These are phyloP conservation scores for Muscicapa striata DNA, from an alignment of 2,797 vertebrate genomes.

Conservation along the genomic window DNA sequence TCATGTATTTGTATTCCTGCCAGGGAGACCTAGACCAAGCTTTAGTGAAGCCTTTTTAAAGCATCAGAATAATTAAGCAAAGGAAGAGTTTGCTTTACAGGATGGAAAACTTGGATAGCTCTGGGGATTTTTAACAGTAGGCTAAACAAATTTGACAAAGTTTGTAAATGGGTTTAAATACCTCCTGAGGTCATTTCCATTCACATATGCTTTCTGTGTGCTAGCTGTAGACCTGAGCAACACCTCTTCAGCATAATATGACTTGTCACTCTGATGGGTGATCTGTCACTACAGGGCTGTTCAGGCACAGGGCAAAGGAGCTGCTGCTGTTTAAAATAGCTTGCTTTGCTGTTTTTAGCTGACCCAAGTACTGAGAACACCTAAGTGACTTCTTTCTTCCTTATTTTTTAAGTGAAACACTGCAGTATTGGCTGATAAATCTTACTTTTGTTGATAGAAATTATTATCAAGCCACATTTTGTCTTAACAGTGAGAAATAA, in stretches of 20 bases:
- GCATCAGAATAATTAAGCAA: neutral
- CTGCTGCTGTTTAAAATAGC: neutral
- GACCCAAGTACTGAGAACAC: neutral
- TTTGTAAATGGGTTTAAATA: neutral
- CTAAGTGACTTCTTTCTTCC: neutral
- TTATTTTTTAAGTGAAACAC: neutral
- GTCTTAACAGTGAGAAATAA: neutral
- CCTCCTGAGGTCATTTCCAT: neutral
- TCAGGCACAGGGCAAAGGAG: neutral
- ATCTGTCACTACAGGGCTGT: neutral
- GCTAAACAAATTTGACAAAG: neutral
- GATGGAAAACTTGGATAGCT: neutral
- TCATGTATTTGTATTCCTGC: neutral
- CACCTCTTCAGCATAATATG: accelerated
- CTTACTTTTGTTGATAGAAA: neutral
- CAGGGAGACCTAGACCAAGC: neutral
- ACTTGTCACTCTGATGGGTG: neutral
- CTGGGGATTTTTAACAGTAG: neutral
- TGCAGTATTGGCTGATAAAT: neutral
- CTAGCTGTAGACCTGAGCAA: neutral
- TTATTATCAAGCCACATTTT: neutral
- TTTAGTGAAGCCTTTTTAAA: neutral
- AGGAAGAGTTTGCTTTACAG: neutral
- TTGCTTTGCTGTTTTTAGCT: neutral
- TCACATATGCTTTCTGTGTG: neutral